Percentiles rank a stretch among this genome's conserved stretches.
These are phyloP conservation scores for Gobio gobio DNA, from an alignment of 2,113 vertebrate genomes.

Conservation along the genomic window DNA sequence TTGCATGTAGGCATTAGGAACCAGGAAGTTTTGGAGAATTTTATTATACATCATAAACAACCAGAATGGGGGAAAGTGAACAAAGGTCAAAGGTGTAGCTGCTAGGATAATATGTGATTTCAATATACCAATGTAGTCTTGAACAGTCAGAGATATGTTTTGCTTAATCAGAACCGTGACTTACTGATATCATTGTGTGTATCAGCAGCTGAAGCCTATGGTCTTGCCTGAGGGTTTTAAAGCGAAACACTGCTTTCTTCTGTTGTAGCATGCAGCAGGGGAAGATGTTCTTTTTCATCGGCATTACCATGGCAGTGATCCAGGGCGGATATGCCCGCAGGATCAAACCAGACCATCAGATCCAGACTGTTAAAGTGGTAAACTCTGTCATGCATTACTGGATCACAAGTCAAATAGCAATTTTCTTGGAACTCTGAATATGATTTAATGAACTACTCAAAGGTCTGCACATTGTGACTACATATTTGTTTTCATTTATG, in stretches of 20 bases:
- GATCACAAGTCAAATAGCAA: not conserved
- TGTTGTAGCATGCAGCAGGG: slow-evolving; percentile 91
- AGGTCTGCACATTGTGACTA: not conserved
- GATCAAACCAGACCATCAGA: slow-evolving; percentile 86
- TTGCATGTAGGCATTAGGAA: not conserved
- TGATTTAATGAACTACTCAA: not conserved
- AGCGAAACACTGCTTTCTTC: not conserved
- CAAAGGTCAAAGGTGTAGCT: not conserved
- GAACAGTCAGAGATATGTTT: not conserved
- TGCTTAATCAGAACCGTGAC: not conserved
- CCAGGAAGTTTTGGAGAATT: not conserved
- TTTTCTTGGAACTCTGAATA: not conserved
- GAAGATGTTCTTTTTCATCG: slow-evolving; percentile 98
- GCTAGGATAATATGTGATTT: not conserved
- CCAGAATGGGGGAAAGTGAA: not conserved
- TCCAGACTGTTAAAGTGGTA: slow-evolving; percentile 85
- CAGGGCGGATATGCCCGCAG: slow-evolving; percentile 92
- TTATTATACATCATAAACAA: slow-evolving; percentile 3
- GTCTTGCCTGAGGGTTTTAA: not conserved
- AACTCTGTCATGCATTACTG: slow-evolving; percentile 17
- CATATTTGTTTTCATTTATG: not conserved
- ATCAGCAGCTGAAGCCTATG: not conserved
- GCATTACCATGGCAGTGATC: slow-evolving; percentile 91
- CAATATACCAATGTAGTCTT: not conserved
- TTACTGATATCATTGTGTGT: not conserved